phyloP scores from a whole-genome alignment of 2,888 invertebrate species.

The Scrobipalpa costella region DNA sequence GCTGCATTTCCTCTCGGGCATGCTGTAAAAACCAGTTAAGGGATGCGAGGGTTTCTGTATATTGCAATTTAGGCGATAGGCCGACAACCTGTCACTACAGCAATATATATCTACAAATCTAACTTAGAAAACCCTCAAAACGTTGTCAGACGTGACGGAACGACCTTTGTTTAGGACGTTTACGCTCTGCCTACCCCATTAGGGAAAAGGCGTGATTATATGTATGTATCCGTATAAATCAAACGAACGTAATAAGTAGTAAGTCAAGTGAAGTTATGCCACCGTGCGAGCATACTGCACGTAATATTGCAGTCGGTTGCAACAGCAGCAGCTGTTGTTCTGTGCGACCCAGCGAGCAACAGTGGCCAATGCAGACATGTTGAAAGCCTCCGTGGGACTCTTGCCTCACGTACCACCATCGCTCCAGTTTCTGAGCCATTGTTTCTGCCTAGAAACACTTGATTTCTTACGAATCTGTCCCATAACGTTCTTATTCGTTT shows the following conservation, averaged over 20 bases:
- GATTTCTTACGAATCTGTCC: conserved; percentile 33
- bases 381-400: conserved; percentile 69
- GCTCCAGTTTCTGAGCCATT: conserved; percentile 58
- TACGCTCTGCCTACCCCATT: too few relatives aligned
- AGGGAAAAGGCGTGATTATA: too few relatives aligned
- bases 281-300: conserved; percentile 26
- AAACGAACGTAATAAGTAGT: conserved; percentile 11
- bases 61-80: too few relatives aligned
- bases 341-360: conserved; percentile 42
- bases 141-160: too few relatives aligned
- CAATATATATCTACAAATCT: too few relatives aligned
- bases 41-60: too few relatives aligned
- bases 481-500: conserved; percentile 28
- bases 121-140: too few relatives aligned
- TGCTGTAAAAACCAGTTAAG: too few relatives aligned
- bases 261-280: conserved; percentile 20
- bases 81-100: too few relatives aligned
- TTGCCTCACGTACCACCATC: conserved; percentile 49
- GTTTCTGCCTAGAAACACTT: conserved; percentile 49
- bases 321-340: conserved; percentile 48
- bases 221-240: too few relatives aligned
- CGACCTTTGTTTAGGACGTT: too few relatives aligned
- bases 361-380: conserved; percentile 40
- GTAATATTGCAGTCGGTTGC: conserved; percentile 39
- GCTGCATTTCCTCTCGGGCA: too few relatives aligned